Conservation (phyloP, 2,797 vertebrate genomes). For the Eupleurogrammus muticus region DNA sequence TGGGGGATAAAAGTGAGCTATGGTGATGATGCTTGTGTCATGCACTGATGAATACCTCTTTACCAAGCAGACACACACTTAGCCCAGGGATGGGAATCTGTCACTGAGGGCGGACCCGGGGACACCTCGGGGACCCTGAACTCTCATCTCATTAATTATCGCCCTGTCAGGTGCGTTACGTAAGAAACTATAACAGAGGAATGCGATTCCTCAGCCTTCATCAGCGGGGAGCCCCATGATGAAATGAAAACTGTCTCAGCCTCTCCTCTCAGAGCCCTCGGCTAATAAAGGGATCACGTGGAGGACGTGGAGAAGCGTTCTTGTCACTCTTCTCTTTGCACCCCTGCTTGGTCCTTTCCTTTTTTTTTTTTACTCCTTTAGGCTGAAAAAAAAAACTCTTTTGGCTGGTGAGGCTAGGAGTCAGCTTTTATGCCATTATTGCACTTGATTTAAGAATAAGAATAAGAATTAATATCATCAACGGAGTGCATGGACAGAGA, state of each 20-base stretch:
- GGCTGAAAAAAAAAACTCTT: slow-evolving; percentile 7
- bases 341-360: neutral
- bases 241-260: slow-evolving; percentile 34
- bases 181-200: slow-evolving; percentile 53
- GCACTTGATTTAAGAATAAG: neutral
- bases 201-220: slow-evolving; percentile 41
- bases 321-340: slow-evolving; percentile 9
- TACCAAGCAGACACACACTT: neutral
- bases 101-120: slow-evolving; percentile 11
- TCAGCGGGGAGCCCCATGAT: slow-evolving; percentile 40
- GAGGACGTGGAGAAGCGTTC: neutral
- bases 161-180: slow-evolving; percentile 53
- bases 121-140: slow-evolving; percentile 27
- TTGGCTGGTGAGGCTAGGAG: neutral
- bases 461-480: neutral
- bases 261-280: neutral
- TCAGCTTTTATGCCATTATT: neutral
- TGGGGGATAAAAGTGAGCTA: slow-evolving; percentile 1
- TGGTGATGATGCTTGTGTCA: neutral
- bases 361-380: slow-evolving; percentile 3
- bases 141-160: slow-evolving; percentile 66
- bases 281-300: slow-evolving; percentile 44
- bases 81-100: slow-evolving; percentile 20
- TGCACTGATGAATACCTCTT: slow-evolving; percentile 20
- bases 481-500: neutral